A percentile compares a stretch with the other conserved stretches of the same genome.
phyloP scores from a whole-genome alignment of 2,113 vertebrate species.

The Cryptoleucopteryx plumbea region DNA sequence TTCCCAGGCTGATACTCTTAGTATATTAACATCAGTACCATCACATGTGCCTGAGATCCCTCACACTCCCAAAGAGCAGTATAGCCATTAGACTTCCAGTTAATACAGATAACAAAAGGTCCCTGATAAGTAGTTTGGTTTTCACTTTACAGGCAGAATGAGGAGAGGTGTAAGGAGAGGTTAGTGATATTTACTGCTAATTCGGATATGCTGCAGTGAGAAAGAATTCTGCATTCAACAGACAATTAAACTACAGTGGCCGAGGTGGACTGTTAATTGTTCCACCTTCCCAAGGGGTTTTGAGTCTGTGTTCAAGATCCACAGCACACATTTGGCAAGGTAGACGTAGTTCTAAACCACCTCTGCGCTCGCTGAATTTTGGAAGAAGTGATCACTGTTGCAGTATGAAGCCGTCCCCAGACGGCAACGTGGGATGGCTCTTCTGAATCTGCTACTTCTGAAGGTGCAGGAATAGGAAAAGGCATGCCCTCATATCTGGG shows the following conservation, averaged over 20 bases:
- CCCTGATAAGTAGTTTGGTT: not conserved
- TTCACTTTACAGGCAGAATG: not conserved
- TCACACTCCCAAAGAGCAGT: not conserved
- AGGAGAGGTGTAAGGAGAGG: not conserved
- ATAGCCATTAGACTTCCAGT: not conserved
- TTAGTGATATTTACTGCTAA: not conserved
- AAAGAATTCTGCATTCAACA: not conserved
- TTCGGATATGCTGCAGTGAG: not conserved
- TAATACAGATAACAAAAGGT: not conserved
- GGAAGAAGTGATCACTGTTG: not conserved
- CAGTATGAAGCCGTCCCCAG: not conserved
- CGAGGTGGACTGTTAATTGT: not conserved
- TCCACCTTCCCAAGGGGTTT: not conserved
- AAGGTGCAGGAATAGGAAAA: not conserved
- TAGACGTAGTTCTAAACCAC: not conserved
- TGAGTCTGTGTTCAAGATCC: not conserved
- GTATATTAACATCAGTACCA: not conserved
- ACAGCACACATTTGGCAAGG: not conserved
- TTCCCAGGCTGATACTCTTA: not conserved
- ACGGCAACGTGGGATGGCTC: not conserved
- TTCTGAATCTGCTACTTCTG: not conserved
- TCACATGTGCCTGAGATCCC: not conserved
- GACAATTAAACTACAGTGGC: not conserved
- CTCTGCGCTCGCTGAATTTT: not conserved
- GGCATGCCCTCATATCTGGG: not conserved